Conservation (phyloP, 2,888 invertebrate species). For the Carterocephalus palaemon region DNA sequence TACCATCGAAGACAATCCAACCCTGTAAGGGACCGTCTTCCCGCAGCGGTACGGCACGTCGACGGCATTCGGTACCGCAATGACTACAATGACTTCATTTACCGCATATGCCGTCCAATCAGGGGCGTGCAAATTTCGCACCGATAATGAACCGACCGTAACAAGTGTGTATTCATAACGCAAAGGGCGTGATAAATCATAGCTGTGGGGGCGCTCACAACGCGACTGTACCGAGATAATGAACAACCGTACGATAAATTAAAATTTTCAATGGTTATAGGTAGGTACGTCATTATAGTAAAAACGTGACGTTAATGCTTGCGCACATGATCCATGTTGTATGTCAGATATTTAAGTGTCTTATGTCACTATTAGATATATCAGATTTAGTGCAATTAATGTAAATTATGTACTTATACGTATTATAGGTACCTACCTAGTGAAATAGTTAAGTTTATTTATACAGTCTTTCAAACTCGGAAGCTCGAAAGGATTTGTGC, state of each 20-base stretch:
- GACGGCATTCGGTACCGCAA: constrained; percentile 38
- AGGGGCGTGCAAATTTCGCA: constrained; percentile 62
- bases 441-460: too few species aligned
- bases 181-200: constrained; percentile 73
- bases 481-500: too few species aligned
- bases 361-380: too few species aligned
- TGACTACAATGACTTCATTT: constrained; percentile 59
- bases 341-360: too few species aligned
- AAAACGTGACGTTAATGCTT: constrained; percentile 22
- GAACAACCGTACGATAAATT: constrained; percentile 36
- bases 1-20: not conserved
- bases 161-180: constrained; percentile 76
- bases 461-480: too few species aligned
- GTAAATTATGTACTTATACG: too few species aligned
- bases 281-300: constrained; percentile 36
- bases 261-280: constrained; percentile 39
- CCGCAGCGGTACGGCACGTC: constrained; percentile 29
- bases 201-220: constrained; percentile 48
- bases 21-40: constrained; percentile 1
- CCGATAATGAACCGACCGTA: constrained; percentile 70
- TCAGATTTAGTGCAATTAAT: too few species aligned
- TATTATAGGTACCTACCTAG: too few species aligned
- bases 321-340: constrained; percentile 8
- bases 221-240: constrained; percentile 43
- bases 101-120: constrained; percentile 61